Evolutionary conservation across 2,888 invertebrate genomes (phyloP), one percentile per base, ranked within the genome.

Genomic region (Arctia plantaginis): DNA sequence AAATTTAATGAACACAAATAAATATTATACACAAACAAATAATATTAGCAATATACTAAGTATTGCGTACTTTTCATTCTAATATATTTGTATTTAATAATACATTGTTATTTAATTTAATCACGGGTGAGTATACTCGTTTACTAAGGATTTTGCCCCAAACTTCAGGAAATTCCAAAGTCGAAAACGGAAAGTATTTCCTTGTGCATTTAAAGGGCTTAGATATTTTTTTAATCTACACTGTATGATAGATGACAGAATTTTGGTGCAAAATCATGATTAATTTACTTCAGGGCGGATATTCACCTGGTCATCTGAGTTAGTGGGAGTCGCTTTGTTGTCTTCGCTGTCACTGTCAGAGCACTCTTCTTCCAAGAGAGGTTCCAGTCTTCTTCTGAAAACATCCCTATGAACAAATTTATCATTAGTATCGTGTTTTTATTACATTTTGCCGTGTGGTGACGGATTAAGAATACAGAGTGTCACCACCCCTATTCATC

Each of bases 331-430:
- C 2, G 93, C 91, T 75, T 95, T 96, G 84, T 95, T 94, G 76
- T 95, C 93, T 85, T 94, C 94, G 72, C 95, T 94, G 75, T 89
- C 94, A 83, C 97, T 97, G 87, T 97, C 97, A 33, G 98, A 97
- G 77, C 96, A 97, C 47, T 98, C 98, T 93, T 98, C 98, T 93
- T 98, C 98, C 81, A 98, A 97, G 12, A 98, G 96, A 70, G 98
- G 98, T 90, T 98, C 98, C 88, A 98, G 93, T 84, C 98, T 96
- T 92, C 98, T 96, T 91, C 97, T 97, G 90, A 96, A 96, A 86
- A 96, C 94, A 90, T 95, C 95, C 92, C 95, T 95, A 89, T 78
- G 81, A 88, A 81, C 76, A 77, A 78, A 35, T 39, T 70, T 62
- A 41, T 64, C n/a, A 73, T 83, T 77, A 80, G 71, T 77, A n/a